These are phyloP conservation scores for Macrobrachium rosenbergii DNA, from an alignment of 1,140 invertebrate species.

Conservation along the genomic window DNA sequence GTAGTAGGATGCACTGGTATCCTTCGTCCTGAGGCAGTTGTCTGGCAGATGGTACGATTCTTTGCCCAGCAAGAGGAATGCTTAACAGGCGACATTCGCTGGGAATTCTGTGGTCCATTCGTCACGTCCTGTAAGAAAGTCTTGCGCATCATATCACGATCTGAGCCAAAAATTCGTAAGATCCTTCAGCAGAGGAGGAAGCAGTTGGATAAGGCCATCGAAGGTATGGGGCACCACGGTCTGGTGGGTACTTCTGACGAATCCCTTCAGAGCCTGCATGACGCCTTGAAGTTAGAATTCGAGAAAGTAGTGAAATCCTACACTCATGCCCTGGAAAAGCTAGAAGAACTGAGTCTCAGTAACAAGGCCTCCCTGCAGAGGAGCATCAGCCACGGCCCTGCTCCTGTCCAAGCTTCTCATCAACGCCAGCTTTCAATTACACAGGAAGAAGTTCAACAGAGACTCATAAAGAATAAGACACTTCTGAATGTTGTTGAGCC, in stretches of 20 bases:
- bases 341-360: slow-evolving; percentile 82
- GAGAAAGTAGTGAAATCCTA: slow-evolving; percentile 87
- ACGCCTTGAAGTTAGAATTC: slow-evolving; percentile 85
- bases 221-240: slow-evolving; percentile 88
- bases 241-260: slow-evolving; percentile 78
- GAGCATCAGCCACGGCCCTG: slow-evolving; percentile 77
- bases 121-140: slow-evolving; percentile 75
- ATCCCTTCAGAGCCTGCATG: slow-evolving; percentile 75
- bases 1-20: slow-evolving; percentile 60
- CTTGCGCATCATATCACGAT: slow-evolving; percentile 74
- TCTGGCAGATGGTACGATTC: slow-evolving; percentile 84
- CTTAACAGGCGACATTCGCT: slow-evolving; percentile 69
- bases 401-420: slow-evolving; percentile 89
- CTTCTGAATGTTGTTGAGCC: slow-evolving; percentile 87
- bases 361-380: slow-evolving; percentile 67
- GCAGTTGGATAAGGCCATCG: slow-evolving; percentile 85
- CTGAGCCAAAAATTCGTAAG: slow-evolving; percentile 75
- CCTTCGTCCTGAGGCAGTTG: slow-evolving; percentile 81
- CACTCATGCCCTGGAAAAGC: slow-evolving; percentile 87
- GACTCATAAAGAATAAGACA: slow-evolving; percentile 92
- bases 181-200: slow-evolving; percentile 77
- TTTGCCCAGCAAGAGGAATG: slow-evolving; percentile 78
- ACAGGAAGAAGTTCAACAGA: slow-evolving; percentile 83
- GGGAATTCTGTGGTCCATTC: slow-evolving; percentile 73
- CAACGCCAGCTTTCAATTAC: slow-evolving; percentile 87